These are phyloP conservation scores for Sycophaga agraensis DNA, from an alignment of 1,140 invertebrate species.

Conservation along the genomic window DNA sequence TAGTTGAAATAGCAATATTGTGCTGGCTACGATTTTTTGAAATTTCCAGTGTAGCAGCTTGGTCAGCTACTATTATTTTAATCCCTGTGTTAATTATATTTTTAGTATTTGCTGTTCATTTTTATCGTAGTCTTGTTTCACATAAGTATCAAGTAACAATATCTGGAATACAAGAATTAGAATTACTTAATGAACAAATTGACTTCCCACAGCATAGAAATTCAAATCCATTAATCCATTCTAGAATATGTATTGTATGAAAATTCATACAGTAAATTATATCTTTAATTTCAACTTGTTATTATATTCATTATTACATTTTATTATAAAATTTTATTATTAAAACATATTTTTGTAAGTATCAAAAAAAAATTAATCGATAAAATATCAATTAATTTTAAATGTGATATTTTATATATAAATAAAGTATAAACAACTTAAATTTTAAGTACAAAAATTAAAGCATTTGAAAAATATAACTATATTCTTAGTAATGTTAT, in stretches of 20 bases:
- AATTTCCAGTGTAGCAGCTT: constrained; percentile 71
- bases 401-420: too few species aligned
- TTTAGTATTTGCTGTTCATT: constrained; percentile 88
- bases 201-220: constrained; percentile 65
- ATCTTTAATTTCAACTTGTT: too few species aligned
- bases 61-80: constrained; percentile 85
- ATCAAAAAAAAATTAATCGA: too few species aligned
- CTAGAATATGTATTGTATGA: not conserved
- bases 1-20: constrained; percentile 91
- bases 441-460: too few species aligned
- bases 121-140: constrained; percentile 88
- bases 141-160: constrained; percentile 87
- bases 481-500: too few species aligned
- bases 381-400: too few species aligned
- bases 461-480: too few species aligned
- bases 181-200: constrained; percentile 81
- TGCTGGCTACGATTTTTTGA: constrained; percentile 92
- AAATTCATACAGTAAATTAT: not conserved
- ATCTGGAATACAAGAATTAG: constrained; percentile 79
- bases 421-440: too few species aligned
- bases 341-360: too few species aligned
- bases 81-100: constrained; percentile 90
- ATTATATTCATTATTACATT: too few species aligned
- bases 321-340: too few species aligned
- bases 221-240: not conserved